Base-by-base conservation (phyloP, 2,113 vertebrate genomes). In the Rattus rattus region DNA sequence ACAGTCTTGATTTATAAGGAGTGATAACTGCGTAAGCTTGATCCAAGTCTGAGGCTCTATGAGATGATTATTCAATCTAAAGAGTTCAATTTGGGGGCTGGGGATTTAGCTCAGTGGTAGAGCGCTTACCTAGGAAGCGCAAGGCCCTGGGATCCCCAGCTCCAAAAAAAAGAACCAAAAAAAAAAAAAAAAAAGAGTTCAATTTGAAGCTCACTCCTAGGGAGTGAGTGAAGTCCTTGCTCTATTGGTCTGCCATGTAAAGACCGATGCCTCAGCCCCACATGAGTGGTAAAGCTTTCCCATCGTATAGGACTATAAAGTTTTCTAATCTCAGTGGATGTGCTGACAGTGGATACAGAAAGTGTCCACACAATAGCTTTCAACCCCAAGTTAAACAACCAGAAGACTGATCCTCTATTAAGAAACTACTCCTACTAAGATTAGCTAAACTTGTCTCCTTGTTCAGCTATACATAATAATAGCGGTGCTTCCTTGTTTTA, bases 1-100 rank as follows among this genome's bases (percentile, higher is more conserved):
- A 95, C 92, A 97, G 72, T 12, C 81, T 33, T 83, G 39, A 77
- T 75, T 86, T 47, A 17, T 43, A 14, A 91, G 14, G 88, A 24
- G 13, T 4, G 36, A 33, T 43, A 75, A n/a, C 47, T 88, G 33
- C 28, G 7, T 39, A 56, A 73, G 9, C 36, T 39, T 73, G 9
- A 72, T 73, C 69, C 69, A 56, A 39, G 4, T 24, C 22, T 56
- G 49, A 73, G 56, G 36, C 49, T 20, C 22, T 73, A 10, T 8
- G 56, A 56, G 13, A 73, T 7, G 36, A 52, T 12, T 56, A 8
- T 88, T 39, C 19, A 87, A 24, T 13, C 36, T 72, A 28, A 87
- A 69, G n/a, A 28, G 67, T 14, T 69, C 33, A 54, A n/a, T 3
- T 63, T 47, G 61, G n/a, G n/a, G n/a, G n/a, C n/a, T n/a, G n/a